Evolutionary conservation across 2,113 vertebrate genomes (phyloP), one percentile per base, ranked within the genome.

Genomic region (Loxodonta africana): DNA sequence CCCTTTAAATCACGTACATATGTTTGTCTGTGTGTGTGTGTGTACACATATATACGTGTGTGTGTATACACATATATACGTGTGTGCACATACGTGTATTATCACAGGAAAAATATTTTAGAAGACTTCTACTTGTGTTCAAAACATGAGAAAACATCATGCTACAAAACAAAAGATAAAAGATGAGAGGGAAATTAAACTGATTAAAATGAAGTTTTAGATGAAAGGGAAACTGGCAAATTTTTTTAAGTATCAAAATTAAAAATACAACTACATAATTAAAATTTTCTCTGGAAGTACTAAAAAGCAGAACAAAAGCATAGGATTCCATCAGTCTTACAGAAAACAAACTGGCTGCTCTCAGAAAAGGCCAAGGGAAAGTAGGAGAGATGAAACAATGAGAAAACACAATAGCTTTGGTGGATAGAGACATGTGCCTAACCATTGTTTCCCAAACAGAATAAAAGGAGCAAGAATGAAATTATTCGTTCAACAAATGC

Each of bases 201-300:
- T 53, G 14, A 92, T 71, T 86, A 82, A 76, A 67, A 78, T 46
- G 51, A 90, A 88, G n/a, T 67, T 94, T 86, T 76, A 97, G 78
- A 92, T 92, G 69, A 92, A 81, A 96, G 92, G 46, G 26, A 48
- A 78, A 1, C 26, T 51, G 30, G 30, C 9, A 74, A 23, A 15
- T 60, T 73, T 83, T 62, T 53, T 30, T 33, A 71, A 87, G 46
- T 73, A 51, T 44, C 63, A 69, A 87, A 51, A 74, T 33, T 74
- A 44, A 92, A 90, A 90, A 76, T 86, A 60, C 14, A 57, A 25
- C 41, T 83, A 81, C 23, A 23, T 57, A 63, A 73, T 62, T 78
- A 60, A 94, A 78, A 83, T 87, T 85, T 94, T 37, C 37, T 92
- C 3, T 41, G 23, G 25, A 92, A 74, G 20, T 48, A 48, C 48